Evolutionary conservation across 1,140 invertebrate genomes (phyloP), one percentile per base, ranked within the genome.

Genomic region (Globodera ellingtonae): DNA sequence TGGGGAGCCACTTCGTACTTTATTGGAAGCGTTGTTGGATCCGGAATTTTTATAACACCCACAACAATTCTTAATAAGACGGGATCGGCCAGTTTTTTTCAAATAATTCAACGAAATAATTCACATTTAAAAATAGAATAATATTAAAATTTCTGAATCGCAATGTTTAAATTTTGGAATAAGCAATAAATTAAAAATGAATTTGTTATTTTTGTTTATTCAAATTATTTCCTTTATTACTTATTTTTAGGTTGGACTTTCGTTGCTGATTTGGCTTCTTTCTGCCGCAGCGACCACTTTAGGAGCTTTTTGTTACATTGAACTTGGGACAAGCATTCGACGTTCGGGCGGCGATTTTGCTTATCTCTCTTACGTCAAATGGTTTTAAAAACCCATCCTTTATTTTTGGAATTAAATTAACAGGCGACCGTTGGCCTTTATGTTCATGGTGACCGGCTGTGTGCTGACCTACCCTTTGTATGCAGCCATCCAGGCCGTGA

Each of bases 11-110:
- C 86, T 18, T 77, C 78, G 8, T 85, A 83, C 0, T 96, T 97
- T 83, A 95, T 97, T 59, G 95, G 95, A 0, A 95, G 94, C 81
- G 97, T 97, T 87, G 96, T 97, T 79, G 95, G 95, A 52, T 94
- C 93, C 5, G 95, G 95, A 0, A 97, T 98, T 87, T 98, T 98
- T 90, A 94, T 98, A 24, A 94, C 94, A 56, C 95, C 95, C 2
- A 94, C 94, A 8, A 76, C 75, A n/a, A 86, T 88, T 44, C 76
- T 87, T 15, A 67, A 74, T 24, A 76, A 80, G 59, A 84, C 86
- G 4, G 76, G 79, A 35, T 89, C 88, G 46, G 82, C n/a, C 8
- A 7, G 67, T 24, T 35, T 35, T 35, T 35, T 65, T 21, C 59
- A 21, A 21, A 65, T 15, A 21, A 21, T 21, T 21, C 59, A 21